These are phyloP conservation scores for Phalacrocorax pelagicus DNA, from an alignment of 2,113 vertebrate species.

Conservation along the genomic window DNA sequence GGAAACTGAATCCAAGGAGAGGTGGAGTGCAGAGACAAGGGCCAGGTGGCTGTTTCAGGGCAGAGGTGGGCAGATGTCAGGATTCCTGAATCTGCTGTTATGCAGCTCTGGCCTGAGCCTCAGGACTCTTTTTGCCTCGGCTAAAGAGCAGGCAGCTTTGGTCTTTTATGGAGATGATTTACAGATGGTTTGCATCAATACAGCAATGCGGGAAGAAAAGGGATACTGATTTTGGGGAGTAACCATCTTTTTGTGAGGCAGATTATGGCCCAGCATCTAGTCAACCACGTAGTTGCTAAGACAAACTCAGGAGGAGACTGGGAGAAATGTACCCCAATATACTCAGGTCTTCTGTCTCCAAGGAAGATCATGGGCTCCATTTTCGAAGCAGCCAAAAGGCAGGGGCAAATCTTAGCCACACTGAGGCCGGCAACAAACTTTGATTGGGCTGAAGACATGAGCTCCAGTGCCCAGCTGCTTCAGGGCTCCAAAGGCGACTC, in stretches of 20 bases:
- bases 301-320: background rate
- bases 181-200: background rate
- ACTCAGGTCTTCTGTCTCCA: background rate
- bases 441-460: accelerated
- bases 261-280: background rate
- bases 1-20: background rate
- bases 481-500: background rate
- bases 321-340: background rate
- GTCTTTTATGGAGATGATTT: background rate
- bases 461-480: accelerated
- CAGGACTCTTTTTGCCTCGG: background rate
- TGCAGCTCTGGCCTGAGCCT: background rate
- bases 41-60: background rate
- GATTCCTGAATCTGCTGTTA: background rate
- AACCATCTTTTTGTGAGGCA: background rate
- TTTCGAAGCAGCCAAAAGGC: background rate
- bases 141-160: background rate
- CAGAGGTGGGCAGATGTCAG: background rate
- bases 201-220: background rate
- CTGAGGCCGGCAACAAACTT: background rate
- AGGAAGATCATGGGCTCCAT: background rate
- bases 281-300: background rate
- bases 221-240: background rate
- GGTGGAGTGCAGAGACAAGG: background rate
- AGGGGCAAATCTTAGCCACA: background rate